Evolutionary conservation across 1,140 invertebrate genomes (phyloP).

Genomic region (Aphelinus certus): DNA sequence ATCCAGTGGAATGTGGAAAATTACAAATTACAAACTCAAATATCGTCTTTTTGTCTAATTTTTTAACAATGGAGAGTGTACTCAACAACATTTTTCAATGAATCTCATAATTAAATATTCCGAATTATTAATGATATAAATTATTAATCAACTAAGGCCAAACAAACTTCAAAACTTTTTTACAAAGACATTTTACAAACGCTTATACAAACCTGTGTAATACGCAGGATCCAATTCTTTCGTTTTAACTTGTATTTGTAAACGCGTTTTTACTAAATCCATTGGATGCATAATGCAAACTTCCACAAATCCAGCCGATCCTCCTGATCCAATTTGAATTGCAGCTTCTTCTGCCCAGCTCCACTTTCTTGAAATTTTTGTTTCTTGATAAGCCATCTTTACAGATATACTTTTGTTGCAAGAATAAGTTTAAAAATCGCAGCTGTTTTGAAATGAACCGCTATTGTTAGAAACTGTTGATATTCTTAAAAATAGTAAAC

Average conservation of each 20-base stretch:
- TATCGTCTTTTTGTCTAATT: too few species aligned
- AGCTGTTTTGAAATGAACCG: too few species aligned
- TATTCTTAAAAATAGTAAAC: slow-evolving; percentile 12
- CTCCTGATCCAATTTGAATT: slow-evolving; percentile 88
- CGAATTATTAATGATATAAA: not conserved
- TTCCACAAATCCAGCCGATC: slow-evolving; percentile 92
- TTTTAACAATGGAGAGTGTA: not conserved
- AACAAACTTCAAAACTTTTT: too few species aligned
- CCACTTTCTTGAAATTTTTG: slow-evolving; percentile 35
- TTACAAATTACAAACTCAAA: too few species aligned
- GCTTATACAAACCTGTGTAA: slow-evolving; percentile 61
- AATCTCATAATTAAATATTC: not conserved
- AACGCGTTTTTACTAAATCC: slow-evolving; percentile 90
- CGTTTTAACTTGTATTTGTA: slow-evolving; percentile 78
- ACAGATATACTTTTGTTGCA: too few species aligned
- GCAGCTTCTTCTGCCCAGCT: slow-evolving; percentile 73
- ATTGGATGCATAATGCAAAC: slow-evolving; percentile 96
- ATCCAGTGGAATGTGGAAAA: too few species aligned
- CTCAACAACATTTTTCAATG: slow-evolving; percentile 16
- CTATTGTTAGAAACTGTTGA: slow-evolving; percentile 39
- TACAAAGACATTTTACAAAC: too few species aligned
- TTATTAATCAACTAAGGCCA: too few species aligned
- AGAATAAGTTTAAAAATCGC: too few species aligned
- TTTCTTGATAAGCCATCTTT: slow-evolving; percentile 36
- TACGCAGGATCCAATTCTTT: slow-evolving; percentile 63